phyloP scores from a whole-genome alignment of 2,888 invertebrate genomes.

The Agrochola lota region DNA sequence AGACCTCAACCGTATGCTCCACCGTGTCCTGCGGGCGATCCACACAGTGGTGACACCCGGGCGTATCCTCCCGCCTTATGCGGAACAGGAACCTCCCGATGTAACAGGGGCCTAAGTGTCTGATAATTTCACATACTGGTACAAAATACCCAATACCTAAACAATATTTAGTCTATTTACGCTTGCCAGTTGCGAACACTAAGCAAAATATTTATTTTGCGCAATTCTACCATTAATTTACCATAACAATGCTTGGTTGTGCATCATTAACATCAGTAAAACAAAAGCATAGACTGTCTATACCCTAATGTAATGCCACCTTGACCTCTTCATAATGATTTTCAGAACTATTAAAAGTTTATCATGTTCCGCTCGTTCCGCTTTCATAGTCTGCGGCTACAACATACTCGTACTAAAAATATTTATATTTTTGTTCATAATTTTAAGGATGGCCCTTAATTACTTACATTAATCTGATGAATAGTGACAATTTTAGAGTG shows the following conservation, averaged over 20 bases:
- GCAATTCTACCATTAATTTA: background rate
- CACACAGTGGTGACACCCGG: too few species aligned
- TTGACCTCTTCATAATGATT: constrained; percentile 1
- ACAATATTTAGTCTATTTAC: background rate
- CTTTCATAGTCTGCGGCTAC: background rate
- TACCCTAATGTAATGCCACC: background rate
- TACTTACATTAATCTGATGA: background rate
- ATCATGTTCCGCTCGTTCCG: background rate
- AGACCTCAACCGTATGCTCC: too few species aligned
- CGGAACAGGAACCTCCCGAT: too few species aligned
- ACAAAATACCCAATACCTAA: background rate
- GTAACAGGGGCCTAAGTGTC: background rate
- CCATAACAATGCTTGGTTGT: background rate
- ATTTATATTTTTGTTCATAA: background rate
- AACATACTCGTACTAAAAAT: background rate
- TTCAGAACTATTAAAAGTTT: constrained; percentile 4
- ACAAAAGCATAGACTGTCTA: background rate
- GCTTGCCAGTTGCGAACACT: background rate
- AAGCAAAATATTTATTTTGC: background rate
- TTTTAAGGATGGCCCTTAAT: background rate
- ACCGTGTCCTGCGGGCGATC: too few species aligned
- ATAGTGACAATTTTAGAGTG: too few species aligned
- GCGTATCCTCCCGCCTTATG: too few species aligned
- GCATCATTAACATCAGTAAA: background rate
- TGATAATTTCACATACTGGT: background rate